These are phyloP conservation scores for Linurgus olivaceus DNA, from an alignment of 2,797 vertebrate genomes.

Conservation along the genomic window DNA sequence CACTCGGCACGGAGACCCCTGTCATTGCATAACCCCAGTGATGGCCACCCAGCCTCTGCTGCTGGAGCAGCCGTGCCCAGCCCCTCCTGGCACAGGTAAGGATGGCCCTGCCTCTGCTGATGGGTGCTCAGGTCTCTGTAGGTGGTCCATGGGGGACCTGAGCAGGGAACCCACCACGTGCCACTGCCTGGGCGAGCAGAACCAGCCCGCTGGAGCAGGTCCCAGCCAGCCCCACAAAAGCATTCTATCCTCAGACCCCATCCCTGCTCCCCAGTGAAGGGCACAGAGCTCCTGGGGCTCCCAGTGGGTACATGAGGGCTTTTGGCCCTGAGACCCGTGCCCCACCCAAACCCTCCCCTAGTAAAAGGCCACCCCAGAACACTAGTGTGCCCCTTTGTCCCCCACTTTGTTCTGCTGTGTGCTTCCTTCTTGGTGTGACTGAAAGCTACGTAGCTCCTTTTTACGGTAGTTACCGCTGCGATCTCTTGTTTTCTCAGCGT, in stretches of 20 bases:
- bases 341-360: not conserved
- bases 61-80: not conserved
- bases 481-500: constrained; percentile 57
- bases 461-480: constrained; percentile 65
- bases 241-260: not conserved
- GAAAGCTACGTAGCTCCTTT: constrained; percentile 68
- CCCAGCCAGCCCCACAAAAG: not conserved
- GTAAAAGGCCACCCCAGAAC: not conserved
- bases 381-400: constrained; percentile 1
- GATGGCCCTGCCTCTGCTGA: not conserved
- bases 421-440: constrained; percentile 70
- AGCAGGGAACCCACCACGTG: not conserved
- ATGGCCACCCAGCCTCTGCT: not conserved
- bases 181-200: not conserved
- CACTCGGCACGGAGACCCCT: rapidly evolving
- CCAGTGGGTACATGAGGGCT: not conserved
- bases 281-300: not conserved
- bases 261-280: not conserved
- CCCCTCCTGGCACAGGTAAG: not conserved
- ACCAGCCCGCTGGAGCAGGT: not conserved
- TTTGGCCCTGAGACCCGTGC: not conserved
- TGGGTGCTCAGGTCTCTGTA: not conserved
- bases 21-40: not conserved
- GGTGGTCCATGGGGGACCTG: not conserved
- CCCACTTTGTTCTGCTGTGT: constrained; percentile 24